Percentiles rank a stretch among this genome's conserved stretches.
phyloP scores from a whole-genome alignment of 1,140 invertebrate genomes.

The Frieseomelitta varia region DNA sequence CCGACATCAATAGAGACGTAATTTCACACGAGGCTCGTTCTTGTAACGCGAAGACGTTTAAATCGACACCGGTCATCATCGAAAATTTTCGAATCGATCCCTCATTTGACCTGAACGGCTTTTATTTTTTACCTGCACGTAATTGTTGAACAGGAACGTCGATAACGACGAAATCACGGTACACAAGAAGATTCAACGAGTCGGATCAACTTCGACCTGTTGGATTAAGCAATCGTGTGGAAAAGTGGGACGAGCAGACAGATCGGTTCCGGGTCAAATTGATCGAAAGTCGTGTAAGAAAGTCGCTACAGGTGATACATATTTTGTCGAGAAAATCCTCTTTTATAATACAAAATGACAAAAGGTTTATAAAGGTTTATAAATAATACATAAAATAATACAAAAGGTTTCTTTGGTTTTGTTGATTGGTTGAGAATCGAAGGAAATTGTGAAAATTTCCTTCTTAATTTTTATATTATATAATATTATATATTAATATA shows the following conservation, averaged over 20 bases:
- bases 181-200: not conserved
- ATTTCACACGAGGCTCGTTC: not conserved
- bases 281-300: constrained; percentile 20
- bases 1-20: not conserved
- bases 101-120: not conserved
- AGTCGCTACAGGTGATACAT: constrained; percentile 6
- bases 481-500: too few species aligned
- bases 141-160: not conserved
- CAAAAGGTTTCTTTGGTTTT: not conserved
- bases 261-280: constrained; percentile 11
- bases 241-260: constrained; percentile 36
- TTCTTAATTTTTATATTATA: not conserved
- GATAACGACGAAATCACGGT: not conserved
- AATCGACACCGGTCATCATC: not conserved
- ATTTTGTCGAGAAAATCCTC: not conserved
- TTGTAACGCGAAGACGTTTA: not conserved
- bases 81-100: not conserved
- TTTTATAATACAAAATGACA: not conserved
- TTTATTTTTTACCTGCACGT: not conserved
- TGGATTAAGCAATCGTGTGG: constrained; percentile 20
- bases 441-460: not conserved
- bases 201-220: constrained; percentile 23
- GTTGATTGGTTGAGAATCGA: not conserved
- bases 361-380: too few species aligned
- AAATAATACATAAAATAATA: too few species aligned